These are phyloP conservation scores for Diabrotica undecimpunctata DNA, from an alignment of 1,140 invertebrate genomes.

Conservation along the genomic window DNA sequence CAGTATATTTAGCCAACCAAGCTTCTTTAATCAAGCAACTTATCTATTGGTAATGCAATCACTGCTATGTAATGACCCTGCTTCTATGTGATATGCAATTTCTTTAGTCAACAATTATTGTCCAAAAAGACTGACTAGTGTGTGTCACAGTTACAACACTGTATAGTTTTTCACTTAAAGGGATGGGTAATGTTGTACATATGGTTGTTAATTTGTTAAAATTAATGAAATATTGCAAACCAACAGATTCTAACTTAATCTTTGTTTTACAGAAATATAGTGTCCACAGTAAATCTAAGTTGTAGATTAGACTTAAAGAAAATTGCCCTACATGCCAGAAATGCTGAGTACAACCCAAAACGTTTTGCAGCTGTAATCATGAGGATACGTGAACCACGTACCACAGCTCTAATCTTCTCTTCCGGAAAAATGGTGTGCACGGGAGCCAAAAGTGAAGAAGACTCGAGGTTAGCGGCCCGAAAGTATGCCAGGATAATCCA, in stretches of 20 bases:
- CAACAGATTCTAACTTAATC: not conserved
- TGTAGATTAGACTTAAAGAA: conserved; percentile 95
- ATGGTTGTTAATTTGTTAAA: too few species aligned
- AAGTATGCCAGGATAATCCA: conserved; percentile 99
- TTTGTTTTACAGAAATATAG: conserved; percentile 77
- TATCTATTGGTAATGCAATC: too few species aligned
- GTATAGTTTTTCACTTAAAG: too few species aligned
- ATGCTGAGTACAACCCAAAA: conserved; percentile 99
- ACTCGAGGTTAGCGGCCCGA: conserved; percentile 91
- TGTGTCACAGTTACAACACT: too few species aligned
- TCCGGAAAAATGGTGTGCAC: conserved; percentile 99
- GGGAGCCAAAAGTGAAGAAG: conserved; percentile 98
- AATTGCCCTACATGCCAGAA: conserved; percentile 97
- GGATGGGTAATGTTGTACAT: too few species aligned
- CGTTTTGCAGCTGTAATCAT: conserved; percentile 99
- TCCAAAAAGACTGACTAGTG: too few species aligned
- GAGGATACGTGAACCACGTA: conserved; percentile 97
- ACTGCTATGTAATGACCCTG: too few species aligned
- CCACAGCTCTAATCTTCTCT: conserved; percentile 98
- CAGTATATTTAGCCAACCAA: too few species aligned
- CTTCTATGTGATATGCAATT: too few species aligned
- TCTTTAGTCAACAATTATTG: too few species aligned
- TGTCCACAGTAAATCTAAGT: conserved; percentile 95
- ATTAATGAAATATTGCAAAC: too few species aligned
- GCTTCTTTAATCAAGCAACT: too few species aligned